Conservation (phyloP, 2,888 invertebrate species). For the Ophion ellenae region DNA sequence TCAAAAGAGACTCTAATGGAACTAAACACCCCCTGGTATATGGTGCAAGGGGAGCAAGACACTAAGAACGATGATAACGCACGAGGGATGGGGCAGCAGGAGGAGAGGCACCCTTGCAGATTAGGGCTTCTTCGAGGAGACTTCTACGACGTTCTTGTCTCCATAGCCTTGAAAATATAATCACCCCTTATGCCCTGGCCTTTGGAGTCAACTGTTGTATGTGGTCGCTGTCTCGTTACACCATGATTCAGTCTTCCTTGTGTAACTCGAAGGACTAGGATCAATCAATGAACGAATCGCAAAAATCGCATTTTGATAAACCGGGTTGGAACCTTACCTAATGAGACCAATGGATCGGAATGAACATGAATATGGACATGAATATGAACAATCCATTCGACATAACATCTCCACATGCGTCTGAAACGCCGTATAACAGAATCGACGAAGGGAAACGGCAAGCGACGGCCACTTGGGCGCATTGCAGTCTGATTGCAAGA, state of each 20-base stretch:
- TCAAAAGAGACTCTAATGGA: slow-evolving; percentile 59
- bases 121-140: slow-evolving; percentile 63
- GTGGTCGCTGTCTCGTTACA: slow-evolving; percentile 44
- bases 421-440: neutral
- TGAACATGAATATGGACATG: too few relatives aligned
- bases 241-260: slow-evolving; percentile 53
- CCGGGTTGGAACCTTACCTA: neutral
- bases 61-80: slow-evolving; percentile 37
- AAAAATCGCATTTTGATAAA: neutral
- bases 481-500: slow-evolving; percentile 11
- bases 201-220: neutral
- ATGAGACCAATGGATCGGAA: neutral
- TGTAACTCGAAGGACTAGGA: slow-evolving; percentile 18
- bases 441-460: slow-evolving; percentile 14
- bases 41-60: slow-evolving; percentile 34
- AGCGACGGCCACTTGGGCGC: slow-evolving; percentile 16
- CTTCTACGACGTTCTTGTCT: slow-evolving; percentile 53
- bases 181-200: neutral
- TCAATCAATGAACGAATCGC: slow-evolving; percentile 48
- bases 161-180: slow-evolving; percentile 50
- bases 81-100: neutral
- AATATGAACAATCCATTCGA: neutral
- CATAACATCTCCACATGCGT: neutral
- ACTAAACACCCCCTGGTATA: slow-evolving; percentile 59
- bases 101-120: slow-evolving; percentile 48